phyloP scores from a whole-genome alignment of 2,113 vertebrate genomes.

The Sigmodon hispidus region DNA sequence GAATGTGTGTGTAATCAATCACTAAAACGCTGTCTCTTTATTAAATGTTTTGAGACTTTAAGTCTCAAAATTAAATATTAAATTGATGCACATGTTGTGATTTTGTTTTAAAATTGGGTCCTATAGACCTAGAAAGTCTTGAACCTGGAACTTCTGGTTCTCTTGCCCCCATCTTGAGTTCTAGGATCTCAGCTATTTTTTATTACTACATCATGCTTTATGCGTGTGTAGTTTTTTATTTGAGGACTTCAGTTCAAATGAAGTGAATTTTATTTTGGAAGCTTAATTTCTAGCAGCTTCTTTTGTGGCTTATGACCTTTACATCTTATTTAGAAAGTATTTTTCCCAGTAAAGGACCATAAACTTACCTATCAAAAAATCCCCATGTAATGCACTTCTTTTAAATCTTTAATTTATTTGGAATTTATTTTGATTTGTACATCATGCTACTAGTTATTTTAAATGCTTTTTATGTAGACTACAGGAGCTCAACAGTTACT shows the following conservation, averaged over 20 bases:
- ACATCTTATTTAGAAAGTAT: conserved; percentile 36
- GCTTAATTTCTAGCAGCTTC: conserved; percentile 10
- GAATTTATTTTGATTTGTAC: conserved; percentile 49
- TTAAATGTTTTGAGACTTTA: not conserved
- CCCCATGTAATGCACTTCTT: conserved; percentile 3
- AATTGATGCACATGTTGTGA: not conserved
- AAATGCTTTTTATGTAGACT: conserved; percentile 47
- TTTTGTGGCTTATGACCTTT: conserved; percentile 35
- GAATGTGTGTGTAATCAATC: not conserved
- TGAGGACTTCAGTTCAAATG: not conserved
- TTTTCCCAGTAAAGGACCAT: conserved; percentile 37
- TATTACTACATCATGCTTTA: not conserved
- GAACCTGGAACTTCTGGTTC: not conserved
- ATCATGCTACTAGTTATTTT: conserved; percentile 48
- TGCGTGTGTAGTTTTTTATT: too few relatives aligned
- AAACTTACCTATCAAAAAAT: conserved; percentile 38
- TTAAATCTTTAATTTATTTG: conserved; percentile 55
- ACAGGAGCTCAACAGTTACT: not conserved
- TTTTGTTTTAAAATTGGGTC: not conserved
- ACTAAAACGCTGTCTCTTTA: too few relatives aligned
- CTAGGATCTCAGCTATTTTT: not conserved
- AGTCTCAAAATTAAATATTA: not conserved
- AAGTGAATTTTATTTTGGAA: conserved; percentile 27
- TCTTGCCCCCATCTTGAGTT: too few relatives aligned
- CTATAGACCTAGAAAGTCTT: not conserved